Evolutionary conservation across 2,888 invertebrate species (phyloP).

Genomic region (Eilema griseolum): DNA sequence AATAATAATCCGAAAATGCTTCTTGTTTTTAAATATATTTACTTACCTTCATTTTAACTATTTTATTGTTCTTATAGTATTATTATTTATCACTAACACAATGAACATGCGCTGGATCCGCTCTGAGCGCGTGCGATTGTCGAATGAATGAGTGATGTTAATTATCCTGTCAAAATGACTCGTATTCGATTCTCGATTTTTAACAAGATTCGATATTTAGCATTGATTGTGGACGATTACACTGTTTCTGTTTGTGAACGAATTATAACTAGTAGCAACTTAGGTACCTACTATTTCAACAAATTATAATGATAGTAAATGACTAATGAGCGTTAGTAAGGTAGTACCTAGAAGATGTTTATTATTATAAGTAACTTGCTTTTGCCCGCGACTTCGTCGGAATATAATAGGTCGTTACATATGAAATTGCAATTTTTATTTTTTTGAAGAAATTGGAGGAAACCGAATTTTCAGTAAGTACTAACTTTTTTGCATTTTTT

Average conservation of each 20-base stretch:
- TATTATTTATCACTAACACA: constrained; percentile 41
- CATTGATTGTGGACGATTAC: constrained; percentile 12
- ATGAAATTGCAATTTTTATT: too few species aligned
- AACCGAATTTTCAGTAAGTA: too few species aligned
- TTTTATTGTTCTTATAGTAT: constrained; percentile 20
- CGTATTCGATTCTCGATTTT: constrained; percentile 43
- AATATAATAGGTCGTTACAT: too few species aligned
- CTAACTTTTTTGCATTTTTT: too few species aligned
- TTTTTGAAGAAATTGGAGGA: too few species aligned
- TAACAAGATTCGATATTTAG: constrained; percentile 32
- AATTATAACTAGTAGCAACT: background rate
- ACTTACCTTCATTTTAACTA: constrained; percentile 50
- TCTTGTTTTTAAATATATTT: background rate
- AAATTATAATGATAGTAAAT: background rate
- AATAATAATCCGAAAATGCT: background rate
- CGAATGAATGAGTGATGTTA: constrained; percentile 51
- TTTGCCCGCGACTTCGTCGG: too few species aligned
- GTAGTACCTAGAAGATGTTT: background rate
- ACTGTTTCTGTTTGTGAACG: background rate
- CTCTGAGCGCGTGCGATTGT: constrained; percentile 41
- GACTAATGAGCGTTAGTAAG: background rate
- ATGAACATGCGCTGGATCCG: constrained; percentile 39
- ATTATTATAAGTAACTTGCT: background rate
- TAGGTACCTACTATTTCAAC: background rate
- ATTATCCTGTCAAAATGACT: constrained; percentile 33